These are phyloP conservation scores for Casuarius casuarius DNA, from an alignment of 2,113 vertebrate genomes.

Conservation along the genomic window DNA sequence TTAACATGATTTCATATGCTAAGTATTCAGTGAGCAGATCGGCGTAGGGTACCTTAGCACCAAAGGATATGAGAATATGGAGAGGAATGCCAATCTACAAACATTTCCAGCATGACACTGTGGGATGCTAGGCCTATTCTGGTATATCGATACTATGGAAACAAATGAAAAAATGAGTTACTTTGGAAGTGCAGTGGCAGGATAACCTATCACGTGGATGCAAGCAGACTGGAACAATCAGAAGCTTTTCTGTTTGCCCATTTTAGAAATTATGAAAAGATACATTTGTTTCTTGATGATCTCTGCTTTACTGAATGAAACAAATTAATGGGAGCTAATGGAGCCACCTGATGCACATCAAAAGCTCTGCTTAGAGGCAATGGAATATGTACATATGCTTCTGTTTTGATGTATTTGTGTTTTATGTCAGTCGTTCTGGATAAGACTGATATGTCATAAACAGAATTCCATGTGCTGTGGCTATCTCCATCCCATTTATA, in stretches of 20 bases:
- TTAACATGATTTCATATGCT: background rate
- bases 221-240: background rate
- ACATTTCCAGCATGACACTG: background rate
- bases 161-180: background rate
- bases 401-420: background rate
- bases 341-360: background rate
- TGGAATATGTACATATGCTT: background rate
- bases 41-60: background rate
- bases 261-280: background rate
- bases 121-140: background rate
- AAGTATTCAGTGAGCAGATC: background rate
- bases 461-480: background rate
- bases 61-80: background rate
- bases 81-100: background rate
- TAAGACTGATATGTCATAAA: background rate
- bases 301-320: background rate
- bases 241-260: background rate
- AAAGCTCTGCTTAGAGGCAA: background rate
- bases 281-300: background rate
- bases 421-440: background rate
- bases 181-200: background rate
- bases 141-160: background rate
- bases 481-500: background rate
- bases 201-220: background rate
- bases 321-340: background rate